Percentiles rank a stretch among this genome's conserved stretches.
phyloP scores from a whole-genome alignment of 92 coral and sea anemone genomes.

The Anthopleura xanthogrammica region DNA sequence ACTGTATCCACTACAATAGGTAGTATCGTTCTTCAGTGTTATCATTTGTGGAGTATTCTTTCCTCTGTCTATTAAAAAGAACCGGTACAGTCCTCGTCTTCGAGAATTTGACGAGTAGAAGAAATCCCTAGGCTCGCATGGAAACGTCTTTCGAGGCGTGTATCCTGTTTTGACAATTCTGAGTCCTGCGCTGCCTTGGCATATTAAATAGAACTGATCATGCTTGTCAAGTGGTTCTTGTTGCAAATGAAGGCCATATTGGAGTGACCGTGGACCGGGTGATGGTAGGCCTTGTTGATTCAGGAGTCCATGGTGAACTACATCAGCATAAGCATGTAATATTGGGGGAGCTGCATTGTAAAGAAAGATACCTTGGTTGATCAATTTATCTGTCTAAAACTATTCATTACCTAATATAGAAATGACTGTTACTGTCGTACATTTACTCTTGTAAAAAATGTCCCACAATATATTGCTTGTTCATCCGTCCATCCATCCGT shows the following conservation, averaged over 20 bases:
- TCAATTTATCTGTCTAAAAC: too few relatives aligned
- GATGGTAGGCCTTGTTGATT: background rate
- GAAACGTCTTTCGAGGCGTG: background rate
- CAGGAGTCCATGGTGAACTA: background rate
- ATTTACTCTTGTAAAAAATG: too few relatives aligned
- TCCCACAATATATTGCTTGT: too few relatives aligned
- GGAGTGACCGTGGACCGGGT: background rate
- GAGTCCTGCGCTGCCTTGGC: background rate
- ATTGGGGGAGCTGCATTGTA: background rate
- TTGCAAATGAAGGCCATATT: background rate
- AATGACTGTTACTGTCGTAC: too few relatives aligned
- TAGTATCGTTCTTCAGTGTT: background rate
- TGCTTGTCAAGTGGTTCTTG: background rate
- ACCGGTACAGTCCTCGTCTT: background rate
- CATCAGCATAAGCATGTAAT: background rate
- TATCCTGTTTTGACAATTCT: background rate
- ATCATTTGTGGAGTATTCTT: background rate
- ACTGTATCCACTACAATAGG: background rate
- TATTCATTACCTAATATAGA: too few relatives aligned
- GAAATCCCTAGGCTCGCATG: constrained; percentile 7
- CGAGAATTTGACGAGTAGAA: background rate
- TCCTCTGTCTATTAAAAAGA: background rate
- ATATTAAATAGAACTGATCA: background rate
- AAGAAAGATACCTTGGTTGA: too few relatives aligned
- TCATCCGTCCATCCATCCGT: too few relatives aligned